Evolutionary conservation across 2,888 invertebrate genomes (phyloP).

Genomic region (Volucella inanis): DNA sequence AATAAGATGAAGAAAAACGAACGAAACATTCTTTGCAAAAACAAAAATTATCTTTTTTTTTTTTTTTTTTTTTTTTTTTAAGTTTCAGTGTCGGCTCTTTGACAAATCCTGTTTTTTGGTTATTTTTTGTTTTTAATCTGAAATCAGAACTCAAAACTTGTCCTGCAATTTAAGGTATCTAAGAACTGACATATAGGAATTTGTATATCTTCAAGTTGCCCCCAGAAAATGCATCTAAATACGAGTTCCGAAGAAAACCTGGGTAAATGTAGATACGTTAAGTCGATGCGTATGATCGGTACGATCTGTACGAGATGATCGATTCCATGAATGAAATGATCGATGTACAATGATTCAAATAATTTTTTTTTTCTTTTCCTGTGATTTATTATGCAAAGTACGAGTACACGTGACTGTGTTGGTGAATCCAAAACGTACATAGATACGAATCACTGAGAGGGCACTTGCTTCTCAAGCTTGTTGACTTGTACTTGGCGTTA

Average conservation of each 20-base stretch:
- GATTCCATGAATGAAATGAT: conserved; percentile 62
- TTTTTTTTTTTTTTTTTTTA: conserved; percentile 8
- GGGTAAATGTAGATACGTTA: neutral
- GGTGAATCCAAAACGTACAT: too few relatives aligned
- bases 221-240: conserved; percentile 36
- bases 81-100: conserved; percentile 63
- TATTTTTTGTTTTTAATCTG: conserved; percentile 13
- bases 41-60: conserved; percentile 7
- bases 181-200: conserved; percentile 69
- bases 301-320: neutral
- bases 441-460: too few relatives aligned
- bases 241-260: neutral
- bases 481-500: conserved; percentile 13
- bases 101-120: conserved; percentile 62
- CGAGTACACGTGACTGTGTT: neutral
- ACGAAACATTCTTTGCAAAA: conserved; percentile 59
- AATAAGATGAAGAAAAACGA: conserved; percentile 45
- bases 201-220: conserved; percentile 65
- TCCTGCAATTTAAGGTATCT: conserved; percentile 68
- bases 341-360: conserved; percentile 42
- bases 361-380: neutral
- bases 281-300: too few relatives aligned
- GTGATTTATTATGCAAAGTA: conserved; percentile 26
- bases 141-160: conserved; percentile 71
- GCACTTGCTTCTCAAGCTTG: too few relatives aligned